These are phyloP conservation scores for Bufo bufo DNA, from an alignment of 2,113 vertebrate genomes.

Conservation along the genomic window DNA sequence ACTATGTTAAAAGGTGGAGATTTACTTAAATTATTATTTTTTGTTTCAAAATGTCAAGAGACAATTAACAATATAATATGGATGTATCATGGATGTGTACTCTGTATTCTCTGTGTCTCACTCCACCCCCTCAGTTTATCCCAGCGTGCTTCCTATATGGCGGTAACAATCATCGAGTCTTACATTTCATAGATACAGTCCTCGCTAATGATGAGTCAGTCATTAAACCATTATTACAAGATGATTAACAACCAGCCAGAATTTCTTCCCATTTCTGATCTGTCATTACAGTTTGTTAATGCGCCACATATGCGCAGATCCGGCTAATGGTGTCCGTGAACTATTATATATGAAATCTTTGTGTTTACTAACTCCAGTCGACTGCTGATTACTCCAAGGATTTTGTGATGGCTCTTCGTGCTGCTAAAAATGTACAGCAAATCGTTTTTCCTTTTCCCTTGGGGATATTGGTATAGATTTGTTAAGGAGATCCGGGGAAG, in stretches of 20 bases:
- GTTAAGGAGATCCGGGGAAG: not conserved
- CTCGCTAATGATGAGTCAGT: not conserved
- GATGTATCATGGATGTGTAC: no score
- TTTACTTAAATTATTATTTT: no score
- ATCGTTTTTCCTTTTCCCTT: not conserved
- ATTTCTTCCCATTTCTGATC: not conserved
- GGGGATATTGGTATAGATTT: not conserved
- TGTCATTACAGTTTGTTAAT: not conserved
- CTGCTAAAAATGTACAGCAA: not conserved
- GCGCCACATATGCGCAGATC: not conserved
- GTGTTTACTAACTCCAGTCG: not conserved
- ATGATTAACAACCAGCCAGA: not conserved
- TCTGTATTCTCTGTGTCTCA: no score
- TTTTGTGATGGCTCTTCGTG: not conserved
- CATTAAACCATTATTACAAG: not conserved
- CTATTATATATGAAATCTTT: not conserved
- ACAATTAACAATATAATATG: no score
- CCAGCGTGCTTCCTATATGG: not conserved
- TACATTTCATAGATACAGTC: not conserved
- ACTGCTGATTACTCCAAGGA: not conserved
- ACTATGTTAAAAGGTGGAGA: no score
- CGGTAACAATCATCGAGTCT: not conserved
- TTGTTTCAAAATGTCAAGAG: no score
- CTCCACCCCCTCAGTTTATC: no score
- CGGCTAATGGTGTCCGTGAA: not conserved